Base-by-base conservation (phyloP, 2,113 vertebrate genomes). In the Polypterus senegalus region DNA sequence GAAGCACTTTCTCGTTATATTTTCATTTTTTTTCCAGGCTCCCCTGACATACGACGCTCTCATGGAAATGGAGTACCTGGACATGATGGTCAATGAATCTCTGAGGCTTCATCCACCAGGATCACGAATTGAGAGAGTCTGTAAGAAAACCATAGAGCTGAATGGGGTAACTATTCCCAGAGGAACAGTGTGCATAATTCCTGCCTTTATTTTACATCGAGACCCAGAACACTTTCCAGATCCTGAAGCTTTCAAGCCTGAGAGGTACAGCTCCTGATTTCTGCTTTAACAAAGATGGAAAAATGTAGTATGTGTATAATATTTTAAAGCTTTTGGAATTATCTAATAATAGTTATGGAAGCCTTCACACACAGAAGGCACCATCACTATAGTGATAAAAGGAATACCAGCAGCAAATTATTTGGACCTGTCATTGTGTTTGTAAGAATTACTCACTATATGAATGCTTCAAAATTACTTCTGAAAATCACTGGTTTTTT, bases 61-160 rank as follows among this genome's bases (percentile, higher is more conserved):
- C 65, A 70, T 65, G 54, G 80, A 91, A 63, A 86, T 94, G 85
- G 87, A 92, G 4, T 93, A 90, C 63, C 67, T 97, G 0, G 86
- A 96, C 8, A 81, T 84, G 73, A 86, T 82, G 47, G 67, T 93
- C 73, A 90, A 76, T 0, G 88, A 97, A 71, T 72, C 76, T 3
- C 76, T 92, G 27, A 66, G 84, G 2, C 11, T 94, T 8, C 88
- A 74, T 46, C 87, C 90, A 0, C 8, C 62, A 0, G 66, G 47
- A 1, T 8, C 65, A 0, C 69, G 82, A 9, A 3, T 92, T 9
- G 79, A 91, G 5, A 87, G 91, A n/a, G 43, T 84, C 44, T 89
- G 88, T 72, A 92, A 93, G 73, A 74, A 83, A 45, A 79, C 82
- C 0, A 66, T 90, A 57, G 85, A 91, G 73, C 49, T 93, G 27